A percentile compares a stretch with the other conserved stretches of the same genome.
Conservation (phyloP, 2,797 vertebrate genomes). For the Mastacembelus armatus region DNA sequence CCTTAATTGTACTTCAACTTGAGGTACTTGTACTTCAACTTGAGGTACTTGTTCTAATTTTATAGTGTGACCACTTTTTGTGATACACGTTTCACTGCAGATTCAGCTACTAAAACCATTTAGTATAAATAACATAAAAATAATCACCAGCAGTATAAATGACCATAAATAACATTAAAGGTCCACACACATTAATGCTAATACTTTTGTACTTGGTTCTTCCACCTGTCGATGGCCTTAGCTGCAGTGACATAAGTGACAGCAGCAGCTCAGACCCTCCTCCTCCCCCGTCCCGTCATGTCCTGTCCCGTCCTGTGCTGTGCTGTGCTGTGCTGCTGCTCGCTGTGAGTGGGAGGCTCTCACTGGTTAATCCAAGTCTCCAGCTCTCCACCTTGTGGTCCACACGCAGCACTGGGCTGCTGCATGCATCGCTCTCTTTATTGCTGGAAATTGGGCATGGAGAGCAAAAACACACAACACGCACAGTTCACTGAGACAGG, state of each 20-base stretch:
- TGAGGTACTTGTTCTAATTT: too few relatives aligned
- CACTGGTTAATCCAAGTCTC: constrained; percentile 59
- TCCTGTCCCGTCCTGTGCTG: too few relatives aligned
- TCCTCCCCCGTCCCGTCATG: neutral
- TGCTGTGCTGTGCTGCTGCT: neutral
- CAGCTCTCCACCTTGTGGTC: constrained; percentile 85
- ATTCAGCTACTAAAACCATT: too few relatives aligned
- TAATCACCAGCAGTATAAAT: too few relatives aligned
- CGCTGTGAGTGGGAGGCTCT: constrained; percentile 16
- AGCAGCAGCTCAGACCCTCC: constrained; percentile 11
- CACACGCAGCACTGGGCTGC: constrained; percentile 67
- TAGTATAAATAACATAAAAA: too few relatives aligned
- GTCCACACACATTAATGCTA: too few relatives aligned
- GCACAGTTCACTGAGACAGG: constrained; percentile 72
- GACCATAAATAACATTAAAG: too few relatives aligned
- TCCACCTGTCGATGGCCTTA: neutral
- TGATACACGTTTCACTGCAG: too few relatives aligned
- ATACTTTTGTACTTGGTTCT: neutral
- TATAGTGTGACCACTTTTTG: too few relatives aligned
- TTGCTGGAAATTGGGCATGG: constrained; percentile 80
- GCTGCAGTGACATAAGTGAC: constrained; percentile 12
- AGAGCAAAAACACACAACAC: constrained; percentile 73
- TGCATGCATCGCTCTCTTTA: constrained; percentile 64
- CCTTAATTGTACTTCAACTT: too few relatives aligned
- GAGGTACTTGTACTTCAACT: too few relatives aligned